Conservation (phyloP, 1,140 invertebrate species). For the Eubasilissa regina region DNA sequence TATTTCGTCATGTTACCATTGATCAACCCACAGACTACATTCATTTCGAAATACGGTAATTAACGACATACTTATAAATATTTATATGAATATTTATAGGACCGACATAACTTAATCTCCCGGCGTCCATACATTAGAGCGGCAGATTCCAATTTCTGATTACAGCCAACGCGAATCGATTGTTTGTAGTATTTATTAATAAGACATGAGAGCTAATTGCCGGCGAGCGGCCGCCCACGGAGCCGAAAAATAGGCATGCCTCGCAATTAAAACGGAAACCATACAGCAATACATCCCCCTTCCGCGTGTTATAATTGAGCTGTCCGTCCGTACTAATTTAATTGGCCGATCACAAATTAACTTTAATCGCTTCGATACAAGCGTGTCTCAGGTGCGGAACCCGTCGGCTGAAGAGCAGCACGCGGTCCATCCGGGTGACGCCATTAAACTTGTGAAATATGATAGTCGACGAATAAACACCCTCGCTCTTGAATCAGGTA, state of each 20-base stretch:
- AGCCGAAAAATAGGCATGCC: conserved; percentile 34
- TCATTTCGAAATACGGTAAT: conserved; percentile 1
- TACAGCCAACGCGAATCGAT: conserved; percentile 26
- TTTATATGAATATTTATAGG: conserved; percentile 35
- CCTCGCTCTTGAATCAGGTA: conserved; percentile 21
- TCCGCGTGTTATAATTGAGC: conserved; percentile 40
- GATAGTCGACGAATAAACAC: conserved; percentile 52
- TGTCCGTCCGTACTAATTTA: conserved; percentile 35
- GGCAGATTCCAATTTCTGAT: conserved; percentile 30
- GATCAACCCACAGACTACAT: conserved; percentile 2
- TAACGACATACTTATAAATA: conserved; percentile 4
- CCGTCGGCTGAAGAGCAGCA: conserved; percentile 26
- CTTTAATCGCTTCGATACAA: conserved; percentile 15
- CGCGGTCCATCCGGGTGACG: conserved; percentile 30
- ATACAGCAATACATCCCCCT: neutral
- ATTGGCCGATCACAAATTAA: conserved; percentile 45
- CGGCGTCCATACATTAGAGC: neutral
- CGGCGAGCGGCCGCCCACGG: conserved; percentile 14
- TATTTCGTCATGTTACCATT: conserved; percentile 25
- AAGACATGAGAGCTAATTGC: neutral
- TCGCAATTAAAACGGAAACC: conserved; percentile 32
- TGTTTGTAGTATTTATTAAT: conserved; percentile 41
- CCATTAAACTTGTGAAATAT: conserved; percentile 51
- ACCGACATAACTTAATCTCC: conserved; percentile 24
- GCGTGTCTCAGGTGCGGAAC: conserved; percentile 26